A percentile compares a stretch with the other conserved stretches of the same genome.
Evolutionary conservation across 2,888 invertebrate genomes (phyloP).

Genomic region (Eristalis intricaria): DNA sequence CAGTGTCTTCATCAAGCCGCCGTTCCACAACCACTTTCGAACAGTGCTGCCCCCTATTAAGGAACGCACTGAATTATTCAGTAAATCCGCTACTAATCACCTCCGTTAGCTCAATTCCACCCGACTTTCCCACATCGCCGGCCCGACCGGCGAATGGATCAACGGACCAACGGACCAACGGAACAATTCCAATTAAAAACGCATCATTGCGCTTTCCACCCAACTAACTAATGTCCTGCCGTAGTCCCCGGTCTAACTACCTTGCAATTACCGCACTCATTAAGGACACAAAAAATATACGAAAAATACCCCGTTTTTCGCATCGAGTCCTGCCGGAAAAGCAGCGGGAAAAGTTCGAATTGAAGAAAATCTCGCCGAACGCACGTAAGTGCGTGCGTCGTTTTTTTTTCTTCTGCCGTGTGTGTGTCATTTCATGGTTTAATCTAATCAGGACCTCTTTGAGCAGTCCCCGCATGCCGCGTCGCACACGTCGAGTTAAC

Average conservation of each 20-base stretch:
- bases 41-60: background rate
- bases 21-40: background rate
- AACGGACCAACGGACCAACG: no score
- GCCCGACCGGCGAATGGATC: background rate
- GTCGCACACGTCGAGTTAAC: conserved; percentile 51
- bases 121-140: conserved; percentile 14
- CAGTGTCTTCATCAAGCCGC: background rate
- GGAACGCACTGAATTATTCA: background rate
- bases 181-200: conserved; percentile 50
- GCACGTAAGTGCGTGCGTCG: conserved; percentile 35
- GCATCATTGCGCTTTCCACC: conserved; percentile 41
- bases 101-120: background rate
- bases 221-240: background rate
- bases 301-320: background rate
- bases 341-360: background rate
- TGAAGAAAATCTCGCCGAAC: conserved; percentile 35
- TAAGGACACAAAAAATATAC: conserved; percentile 21
- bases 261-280: conserved; percentile 61
- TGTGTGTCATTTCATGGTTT: conserved; percentile 69
- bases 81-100: background rate
- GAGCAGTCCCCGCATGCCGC: background rate
- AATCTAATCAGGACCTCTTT: conserved; percentile 60
- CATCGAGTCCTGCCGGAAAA: no score
- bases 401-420: background rate
- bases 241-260: conserved; percentile 43